Conservation (phyloP, 2,888 invertebrate genomes). For the Chrysomela aeneicollis region DNA sequence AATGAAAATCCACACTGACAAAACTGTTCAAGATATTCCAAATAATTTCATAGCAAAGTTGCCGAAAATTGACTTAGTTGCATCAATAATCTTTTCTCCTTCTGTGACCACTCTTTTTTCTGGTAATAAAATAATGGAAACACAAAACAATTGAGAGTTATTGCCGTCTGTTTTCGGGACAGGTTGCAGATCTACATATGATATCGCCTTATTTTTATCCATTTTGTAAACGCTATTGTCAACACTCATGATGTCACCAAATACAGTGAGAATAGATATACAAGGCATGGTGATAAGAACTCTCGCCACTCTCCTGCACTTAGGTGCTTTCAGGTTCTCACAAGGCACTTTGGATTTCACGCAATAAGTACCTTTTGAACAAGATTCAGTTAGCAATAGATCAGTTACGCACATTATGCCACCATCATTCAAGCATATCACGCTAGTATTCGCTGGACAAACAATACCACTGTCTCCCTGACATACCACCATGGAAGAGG, state of each 20-base stretch:
- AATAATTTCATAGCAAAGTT: slow-evolving; percentile 46
- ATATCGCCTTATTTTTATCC: background rate
- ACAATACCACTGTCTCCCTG: slow-evolving; percentile 24
- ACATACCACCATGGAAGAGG: slow-evolving; percentile 18
- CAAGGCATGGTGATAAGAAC: slow-evolving; percentile 18
- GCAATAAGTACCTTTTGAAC: slow-evolving; percentile 13
- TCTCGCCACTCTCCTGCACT: slow-evolving; percentile 6
- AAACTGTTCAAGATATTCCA: slow-evolving; percentile 27
- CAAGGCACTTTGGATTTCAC: slow-evolving; percentile 3
- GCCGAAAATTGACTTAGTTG: slow-evolving; percentile 41
- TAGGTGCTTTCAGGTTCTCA: slow-evolving; percentile 3
- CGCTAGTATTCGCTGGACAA: slow-evolving; percentile 23
- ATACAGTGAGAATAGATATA: slow-evolving; percentile 19
- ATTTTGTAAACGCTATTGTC: slow-evolving; percentile 18
- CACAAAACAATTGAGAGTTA: slow-evolving; percentile 48
- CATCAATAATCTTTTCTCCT: slow-evolving; percentile 46
- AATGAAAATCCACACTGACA: too few relatives aligned
- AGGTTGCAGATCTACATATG: slow-evolving; percentile 20
- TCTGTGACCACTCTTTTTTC: slow-evolving; percentile 46
- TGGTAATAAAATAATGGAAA: slow-evolving; percentile 51
- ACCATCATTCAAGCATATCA: slow-evolving; percentile 24
- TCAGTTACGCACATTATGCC: slow-evolving; percentile 29
- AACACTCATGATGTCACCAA: slow-evolving; percentile 22
- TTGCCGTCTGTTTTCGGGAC: slow-evolving; percentile 1
- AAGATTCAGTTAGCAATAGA: slow-evolving; percentile 13